Conservation (phyloP, 2,113 vertebrate species). For the Emydocephalus ijimae region DNA sequence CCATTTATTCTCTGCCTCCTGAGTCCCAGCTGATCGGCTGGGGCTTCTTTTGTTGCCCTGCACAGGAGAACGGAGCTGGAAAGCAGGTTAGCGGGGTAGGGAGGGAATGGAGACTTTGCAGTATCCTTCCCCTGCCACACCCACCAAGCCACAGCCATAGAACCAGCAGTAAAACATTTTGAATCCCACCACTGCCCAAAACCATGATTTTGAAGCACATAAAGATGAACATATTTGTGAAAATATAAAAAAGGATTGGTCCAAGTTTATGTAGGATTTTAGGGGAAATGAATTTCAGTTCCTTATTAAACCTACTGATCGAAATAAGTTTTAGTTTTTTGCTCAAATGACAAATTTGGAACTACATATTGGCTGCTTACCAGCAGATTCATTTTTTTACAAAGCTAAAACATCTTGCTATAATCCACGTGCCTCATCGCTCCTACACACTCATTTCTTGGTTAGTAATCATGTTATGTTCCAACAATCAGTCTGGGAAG, state of each 20-base stretch:
- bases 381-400: not conserved
- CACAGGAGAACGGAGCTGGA: too few species aligned
- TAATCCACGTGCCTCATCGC: not conserved
- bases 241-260: not conserved
- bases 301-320: not conserved
- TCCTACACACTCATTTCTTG: not conserved
- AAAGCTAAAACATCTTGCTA: not conserved
- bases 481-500: not conserved
- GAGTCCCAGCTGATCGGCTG: too few species aligned
- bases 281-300: not conserved
- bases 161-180: too few species aligned
- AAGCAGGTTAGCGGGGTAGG: too few species aligned
- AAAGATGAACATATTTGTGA: not conserved
- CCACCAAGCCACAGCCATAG: too few species aligned
- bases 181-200: not conserved
- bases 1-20: too few species aligned
- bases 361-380: not conserved
- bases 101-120: too few species aligned
- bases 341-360: not conserved
- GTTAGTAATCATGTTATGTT: not conserved
- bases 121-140: too few species aligned
- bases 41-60: too few species aligned
- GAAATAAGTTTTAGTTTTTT: not conserved
- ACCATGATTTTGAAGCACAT: not conserved
- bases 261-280: not conserved